phyloP scores from a whole-genome alignment of 1,140 invertebrate genomes.

The Ridgeia piscesae region DNA sequence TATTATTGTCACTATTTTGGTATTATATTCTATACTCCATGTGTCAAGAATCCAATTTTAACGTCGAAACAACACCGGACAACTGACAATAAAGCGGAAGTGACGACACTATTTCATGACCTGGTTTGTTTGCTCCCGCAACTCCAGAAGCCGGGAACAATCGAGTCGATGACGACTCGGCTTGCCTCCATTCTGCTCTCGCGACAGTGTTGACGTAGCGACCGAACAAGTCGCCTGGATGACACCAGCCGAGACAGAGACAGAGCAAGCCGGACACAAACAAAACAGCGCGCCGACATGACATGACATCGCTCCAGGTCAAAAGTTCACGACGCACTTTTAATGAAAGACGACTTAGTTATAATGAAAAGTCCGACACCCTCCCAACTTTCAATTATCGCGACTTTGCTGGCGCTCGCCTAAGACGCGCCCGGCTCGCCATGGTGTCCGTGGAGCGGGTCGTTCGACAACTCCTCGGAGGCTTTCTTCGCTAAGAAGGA shows the following conservation, averaged over 20 bases:
- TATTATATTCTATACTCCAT: too few species aligned
- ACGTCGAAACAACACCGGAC: not conserved
- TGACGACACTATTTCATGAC: not conserved
- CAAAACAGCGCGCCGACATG: not conserved
- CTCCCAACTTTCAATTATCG: not conserved
- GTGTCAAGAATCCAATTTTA: too few species aligned
- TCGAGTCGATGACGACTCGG: not conserved
- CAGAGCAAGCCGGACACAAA: not conserved
- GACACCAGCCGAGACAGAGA: not conserved
- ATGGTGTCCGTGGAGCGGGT: not conserved
- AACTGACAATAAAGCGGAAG: not conserved
- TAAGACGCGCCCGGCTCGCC: not conserved
- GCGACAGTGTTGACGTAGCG: not conserved
- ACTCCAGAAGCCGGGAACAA: not conserved
- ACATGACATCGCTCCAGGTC: not conserved
- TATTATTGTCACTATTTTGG: too few species aligned
- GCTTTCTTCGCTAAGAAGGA: not conserved
- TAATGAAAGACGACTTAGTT: slow-evolving; percentile 6
- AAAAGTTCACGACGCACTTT: not conserved
- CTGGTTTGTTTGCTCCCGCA: not conserved
- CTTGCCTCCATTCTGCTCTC: not conserved
- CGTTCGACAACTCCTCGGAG: not conserved
- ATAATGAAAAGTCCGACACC: not conserved
- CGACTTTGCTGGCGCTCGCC: not conserved
- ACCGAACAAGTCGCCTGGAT: not conserved